Percentiles rank a stretch among this genome's conserved stretches.
These are phyloP conservation scores for Glaucopsyche alexis DNA, from an alignment of 2,888 invertebrate species.

Conservation along the genomic window DNA sequence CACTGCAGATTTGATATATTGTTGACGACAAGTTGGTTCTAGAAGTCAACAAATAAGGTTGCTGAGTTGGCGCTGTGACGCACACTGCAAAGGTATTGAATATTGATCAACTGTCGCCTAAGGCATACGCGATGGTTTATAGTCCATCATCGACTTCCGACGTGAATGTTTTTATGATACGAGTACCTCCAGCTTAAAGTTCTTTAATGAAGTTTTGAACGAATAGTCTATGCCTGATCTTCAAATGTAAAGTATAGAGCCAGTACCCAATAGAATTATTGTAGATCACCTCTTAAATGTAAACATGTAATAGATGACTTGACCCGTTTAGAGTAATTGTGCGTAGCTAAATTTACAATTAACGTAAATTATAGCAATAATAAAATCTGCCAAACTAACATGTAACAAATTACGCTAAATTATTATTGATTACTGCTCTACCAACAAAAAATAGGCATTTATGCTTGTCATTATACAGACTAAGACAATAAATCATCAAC, in stretches of 20 bases:
- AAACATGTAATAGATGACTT: too few species aligned
- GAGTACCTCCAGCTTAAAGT: not conserved
- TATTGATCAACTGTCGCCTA: not conserved
- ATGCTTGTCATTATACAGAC: conserved; percentile 5
- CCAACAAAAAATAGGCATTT: not conserved
- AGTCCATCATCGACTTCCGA: not conserved
- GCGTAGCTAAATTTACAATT: not conserved
- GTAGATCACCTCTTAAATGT: too few species aligned
- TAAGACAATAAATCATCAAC: not conserved
- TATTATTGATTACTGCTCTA: not conserved
- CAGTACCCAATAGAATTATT: too few species aligned
- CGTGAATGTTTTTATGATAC: not conserved
- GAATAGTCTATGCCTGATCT: too few species aligned
- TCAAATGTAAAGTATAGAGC: too few species aligned
- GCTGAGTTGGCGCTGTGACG: not conserved
- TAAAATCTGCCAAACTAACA: not conserved
- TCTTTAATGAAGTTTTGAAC: not conserved
- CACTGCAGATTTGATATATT: not conserved
- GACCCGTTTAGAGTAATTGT: not conserved
- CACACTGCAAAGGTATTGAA: not conserved
- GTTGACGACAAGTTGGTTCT: not conserved
- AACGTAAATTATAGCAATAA: not conserved
- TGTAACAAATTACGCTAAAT: not conserved
- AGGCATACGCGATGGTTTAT: not conserved
- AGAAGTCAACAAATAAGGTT: not conserved